Conservation (phyloP, 2,888 invertebrate species). For the Tuberolachnus salignus region DNA sequence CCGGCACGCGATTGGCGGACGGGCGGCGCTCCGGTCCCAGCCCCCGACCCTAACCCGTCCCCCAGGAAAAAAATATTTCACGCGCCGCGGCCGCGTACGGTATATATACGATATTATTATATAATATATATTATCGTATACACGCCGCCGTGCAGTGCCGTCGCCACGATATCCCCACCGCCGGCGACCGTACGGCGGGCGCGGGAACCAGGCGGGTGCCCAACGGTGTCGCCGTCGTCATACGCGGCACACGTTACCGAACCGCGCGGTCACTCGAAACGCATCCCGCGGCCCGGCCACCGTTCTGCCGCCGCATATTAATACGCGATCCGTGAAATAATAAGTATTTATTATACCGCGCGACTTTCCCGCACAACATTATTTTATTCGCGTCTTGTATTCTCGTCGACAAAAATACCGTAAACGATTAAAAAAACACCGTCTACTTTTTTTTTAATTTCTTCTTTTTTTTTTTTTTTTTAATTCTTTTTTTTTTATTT, state of each 20-base stretch:
- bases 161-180: not conserved
- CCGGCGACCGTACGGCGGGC: not conserved
- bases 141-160: not conserved
- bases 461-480: not conserved
- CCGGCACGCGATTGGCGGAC: constrained; percentile 57
- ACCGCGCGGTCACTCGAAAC: constrained; percentile 48
- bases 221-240: not conserved
- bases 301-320: constrained; percentile 3
- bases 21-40: constrained; percentile 47
- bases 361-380: not conserved
- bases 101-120: too few species aligned
- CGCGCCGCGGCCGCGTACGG: not conserved
- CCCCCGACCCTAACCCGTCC: constrained; percentile 41
- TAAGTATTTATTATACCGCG: too few species aligned
- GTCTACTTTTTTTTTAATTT: not conserved
- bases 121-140: not conserved
- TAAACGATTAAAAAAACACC: too few species aligned
- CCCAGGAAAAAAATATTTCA: constrained; percentile 30
- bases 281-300: constrained; percentile 26
- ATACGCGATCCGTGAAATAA: not conserved
- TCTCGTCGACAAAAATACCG: too few species aligned
- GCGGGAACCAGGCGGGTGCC: constrained; percentile 25
- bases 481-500: not conserved
- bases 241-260: constrained; percentile 44
- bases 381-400: too few species aligned